Percentiles rank a stretch among this genome's conserved stretches.
These are phyloP conservation scores for Rhyacichthys aspro DNA, from an alignment of 2,797 vertebrate genomes.

Conservation along the genomic window DNA sequence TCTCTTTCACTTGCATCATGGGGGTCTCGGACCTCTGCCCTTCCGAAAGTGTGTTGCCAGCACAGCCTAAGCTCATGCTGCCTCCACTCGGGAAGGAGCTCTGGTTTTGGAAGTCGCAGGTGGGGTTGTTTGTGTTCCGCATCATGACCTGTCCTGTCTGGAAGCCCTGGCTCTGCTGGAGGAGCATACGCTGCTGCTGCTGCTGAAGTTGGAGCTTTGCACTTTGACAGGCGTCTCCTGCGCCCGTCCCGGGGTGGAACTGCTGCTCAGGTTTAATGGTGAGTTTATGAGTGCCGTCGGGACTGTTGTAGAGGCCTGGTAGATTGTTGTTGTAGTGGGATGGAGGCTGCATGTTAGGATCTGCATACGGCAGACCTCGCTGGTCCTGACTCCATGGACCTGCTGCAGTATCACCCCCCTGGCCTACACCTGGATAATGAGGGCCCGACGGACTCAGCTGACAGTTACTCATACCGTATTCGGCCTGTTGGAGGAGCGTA, in stretches of 20 bases:
- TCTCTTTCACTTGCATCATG: conserved; percentile 91
- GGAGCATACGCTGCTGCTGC: conserved; percentile 65
- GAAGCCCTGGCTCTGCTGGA: conserved; percentile 72
- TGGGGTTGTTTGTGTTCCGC: conserved; percentile 71
- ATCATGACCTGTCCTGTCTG: conserved; percentile 60
- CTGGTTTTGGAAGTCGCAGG: conserved; percentile 79
- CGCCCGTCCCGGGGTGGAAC: conserved; percentile 78
- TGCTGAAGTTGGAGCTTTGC: conserved; percentile 75
- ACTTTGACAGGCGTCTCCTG: conserved; percentile 84
- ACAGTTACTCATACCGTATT: conserved; percentile 85
- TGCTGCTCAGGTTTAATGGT: conserved; percentile 94
- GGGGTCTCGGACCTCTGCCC: conserved; percentile 83
- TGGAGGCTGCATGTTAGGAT: conserved; percentile 68
- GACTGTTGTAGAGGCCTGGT: conserved; percentile 74
- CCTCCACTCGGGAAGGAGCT: conserved; percentile 70
- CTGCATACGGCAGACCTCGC: conserved; percentile 67
- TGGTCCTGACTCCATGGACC: conserved; percentile 80
- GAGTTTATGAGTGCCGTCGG: conserved; percentile 81
- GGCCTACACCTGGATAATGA: conserved; percentile 72
- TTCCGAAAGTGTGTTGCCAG: conserved; percentile 70
- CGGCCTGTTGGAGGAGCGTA: conserved; percentile 81
- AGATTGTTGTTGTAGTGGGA: conserved; percentile 76
- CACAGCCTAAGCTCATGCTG: conserved; percentile 75
- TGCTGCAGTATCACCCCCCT: conserved; percentile 50
- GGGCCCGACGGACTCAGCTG: conserved; percentile 84